Conservation (phyloP, 2,888 invertebrate genomes). For the Caenorhabditis panamensis region DNA sequence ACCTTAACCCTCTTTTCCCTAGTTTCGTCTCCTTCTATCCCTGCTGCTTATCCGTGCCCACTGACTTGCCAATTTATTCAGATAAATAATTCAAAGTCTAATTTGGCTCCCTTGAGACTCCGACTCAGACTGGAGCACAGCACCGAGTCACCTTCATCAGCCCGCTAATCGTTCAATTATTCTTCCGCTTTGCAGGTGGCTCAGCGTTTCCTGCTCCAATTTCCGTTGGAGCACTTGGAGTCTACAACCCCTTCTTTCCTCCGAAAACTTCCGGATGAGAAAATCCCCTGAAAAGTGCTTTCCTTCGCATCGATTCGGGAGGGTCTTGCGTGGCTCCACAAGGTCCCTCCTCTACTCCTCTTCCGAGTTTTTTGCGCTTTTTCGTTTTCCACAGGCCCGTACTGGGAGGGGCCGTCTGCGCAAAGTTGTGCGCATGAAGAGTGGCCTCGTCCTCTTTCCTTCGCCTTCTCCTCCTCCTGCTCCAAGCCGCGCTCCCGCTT, state of each 20-base stretch:
- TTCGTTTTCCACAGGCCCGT: slow-evolving; percentile 32
- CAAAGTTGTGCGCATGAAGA: slow-evolving; percentile 56
- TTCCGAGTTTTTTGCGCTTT: slow-evolving; percentile 34
- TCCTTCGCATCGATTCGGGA: slow-evolving; percentile 31
- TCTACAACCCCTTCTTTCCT: not conserved
- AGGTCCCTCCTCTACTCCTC: slow-evolving; percentile 43
- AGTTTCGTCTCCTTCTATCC: not conserved
- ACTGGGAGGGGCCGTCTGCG: slow-evolving; percentile 54
- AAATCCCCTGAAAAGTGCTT: slow-evolving; percentile 50
- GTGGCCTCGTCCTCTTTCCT: slow-evolving; percentile 38
- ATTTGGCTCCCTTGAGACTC: slow-evolving; percentile 12
- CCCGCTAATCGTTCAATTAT: slow-evolving; percentile 30
- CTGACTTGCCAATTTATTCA: slow-evolving; percentile 9
- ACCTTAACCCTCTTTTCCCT: too few species aligned
- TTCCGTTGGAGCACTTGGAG: slow-evolving; percentile 8
- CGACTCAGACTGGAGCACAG: too few species aligned
- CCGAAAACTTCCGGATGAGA: slow-evolving; percentile 38
- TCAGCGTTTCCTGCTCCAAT: slow-evolving; percentile 18
- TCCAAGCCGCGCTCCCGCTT: not conserved
- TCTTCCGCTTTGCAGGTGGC: not conserved
- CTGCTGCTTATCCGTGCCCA: too few species aligned
- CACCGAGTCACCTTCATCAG: too few species aligned
- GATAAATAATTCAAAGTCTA: slow-evolving; percentile 37
- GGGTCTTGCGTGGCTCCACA: slow-evolving; percentile 7
- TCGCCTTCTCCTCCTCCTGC: slow-evolving; percentile 21